Evolutionary conservation across 53 echinoderm and acorn worm genomes (phyloP).

Genomic region (Holothuria scabra): DNA sequence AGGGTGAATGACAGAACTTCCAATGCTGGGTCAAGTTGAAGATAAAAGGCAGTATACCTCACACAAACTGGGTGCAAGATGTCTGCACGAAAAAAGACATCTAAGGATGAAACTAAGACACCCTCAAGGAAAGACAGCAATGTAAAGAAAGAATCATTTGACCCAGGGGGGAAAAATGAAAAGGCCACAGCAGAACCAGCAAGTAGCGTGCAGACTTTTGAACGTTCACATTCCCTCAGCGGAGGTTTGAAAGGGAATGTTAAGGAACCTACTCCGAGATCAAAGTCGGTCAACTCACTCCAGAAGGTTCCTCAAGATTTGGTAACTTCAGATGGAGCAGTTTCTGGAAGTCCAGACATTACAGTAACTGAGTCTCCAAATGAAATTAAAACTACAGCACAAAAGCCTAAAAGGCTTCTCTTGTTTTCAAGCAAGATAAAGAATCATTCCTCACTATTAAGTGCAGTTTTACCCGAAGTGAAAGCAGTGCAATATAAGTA

Average conservation of each 20-base stretch:
- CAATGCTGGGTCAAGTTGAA: slow-evolving; percentile 6
- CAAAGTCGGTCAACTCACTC: slow-evolving; percentile 24
- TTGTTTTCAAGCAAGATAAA: slow-evolving; percentile 89
- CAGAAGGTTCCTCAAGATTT: background rate
- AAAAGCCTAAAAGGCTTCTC: slow-evolving; percentile 66
- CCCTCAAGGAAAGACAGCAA: background rate
- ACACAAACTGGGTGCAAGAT: slow-evolving; percentile 3
- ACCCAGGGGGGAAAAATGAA: slow-evolving; percentile 53
- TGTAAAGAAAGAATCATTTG: slow-evolving; percentile 59
- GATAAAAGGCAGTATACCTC: background rate
- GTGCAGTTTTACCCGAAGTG: slow-evolving; percentile 76
- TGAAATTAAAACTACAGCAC: background rate
- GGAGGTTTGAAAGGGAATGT: slow-evolving; percentile 62
- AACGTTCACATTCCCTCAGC: slow-evolving; percentile 71
- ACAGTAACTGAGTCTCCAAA: slow-evolving; percentile 27
- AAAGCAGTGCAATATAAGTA: slow-evolving; percentile 96
- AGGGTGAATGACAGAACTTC: background rate
- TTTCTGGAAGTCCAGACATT: slow-evolving; percentile 6
- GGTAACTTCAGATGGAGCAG: background rate
- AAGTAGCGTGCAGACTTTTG: slow-evolving; percentile 7
- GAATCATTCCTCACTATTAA: slow-evolving; percentile 75
- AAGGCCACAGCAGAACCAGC: background rate
- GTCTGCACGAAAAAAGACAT: background rate
- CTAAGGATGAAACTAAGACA: slow-evolving; percentile 11
- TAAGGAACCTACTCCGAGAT: background rate